Conservation (phyloP, 2,797 vertebrate genomes). For the Sebastes alutus region DNA sequence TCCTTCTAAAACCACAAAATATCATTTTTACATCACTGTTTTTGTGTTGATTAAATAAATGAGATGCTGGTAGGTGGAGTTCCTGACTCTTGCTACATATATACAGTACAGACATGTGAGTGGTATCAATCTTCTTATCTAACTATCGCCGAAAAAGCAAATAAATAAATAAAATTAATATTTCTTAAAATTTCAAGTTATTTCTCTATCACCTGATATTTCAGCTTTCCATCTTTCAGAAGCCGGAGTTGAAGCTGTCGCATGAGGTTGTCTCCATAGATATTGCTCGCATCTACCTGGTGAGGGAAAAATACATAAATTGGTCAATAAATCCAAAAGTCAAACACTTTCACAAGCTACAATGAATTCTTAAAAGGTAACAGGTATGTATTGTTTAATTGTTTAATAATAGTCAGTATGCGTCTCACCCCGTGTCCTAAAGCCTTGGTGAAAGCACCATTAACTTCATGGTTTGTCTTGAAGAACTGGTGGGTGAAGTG, state of each 20-base stretch:
- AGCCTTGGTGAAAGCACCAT: conserved; percentile 89
- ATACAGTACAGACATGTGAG: not conserved
- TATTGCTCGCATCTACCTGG: conserved; percentile 91
- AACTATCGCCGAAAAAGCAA: not conserved
- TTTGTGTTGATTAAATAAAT: no score
- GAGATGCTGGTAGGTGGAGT: not conserved
- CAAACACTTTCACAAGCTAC: not conserved
- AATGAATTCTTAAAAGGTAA: not conserved
- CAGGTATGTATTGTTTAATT: not conserved
- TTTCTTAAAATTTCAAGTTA: not conserved
- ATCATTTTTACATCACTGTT: no score
- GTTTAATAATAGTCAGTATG: not conserved
- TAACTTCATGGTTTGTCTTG: conserved; percentile 86
- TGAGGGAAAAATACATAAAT: not conserved
- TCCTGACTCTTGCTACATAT: not conserved
- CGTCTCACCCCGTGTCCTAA: conserved; percentile 91
- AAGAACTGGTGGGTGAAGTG: conserved; percentile 99
- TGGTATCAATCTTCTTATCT: not conserved
- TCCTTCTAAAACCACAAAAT: no score
- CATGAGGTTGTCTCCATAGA: conserved; percentile 90
- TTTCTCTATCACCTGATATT: conserved; percentile 87
- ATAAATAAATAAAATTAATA: not conserved
- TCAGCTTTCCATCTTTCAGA: conserved; percentile 91
- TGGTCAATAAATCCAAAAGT: not conserved
- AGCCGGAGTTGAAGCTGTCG: conserved; percentile 90